Base-by-base conservation (phyloP, 1,140 invertebrate species). In the Drosophila cardini region DNA sequence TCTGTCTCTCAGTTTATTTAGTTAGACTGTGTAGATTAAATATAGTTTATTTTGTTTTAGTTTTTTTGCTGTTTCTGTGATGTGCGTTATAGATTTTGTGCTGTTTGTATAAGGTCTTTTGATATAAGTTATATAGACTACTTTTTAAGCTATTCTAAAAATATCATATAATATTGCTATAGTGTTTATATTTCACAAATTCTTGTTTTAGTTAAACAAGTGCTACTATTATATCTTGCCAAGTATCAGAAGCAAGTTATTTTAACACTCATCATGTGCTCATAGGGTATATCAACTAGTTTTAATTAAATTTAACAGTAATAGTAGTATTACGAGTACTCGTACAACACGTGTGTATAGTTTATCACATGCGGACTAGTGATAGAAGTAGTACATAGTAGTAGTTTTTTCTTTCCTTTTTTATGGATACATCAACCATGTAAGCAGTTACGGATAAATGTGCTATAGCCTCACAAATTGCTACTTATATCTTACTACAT, bases 111-210 rank as follows among this genome's bases (percentile, higher is more conserved):
- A 53, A 36, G 43, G 21, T 72, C 43, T 38, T 46, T 68, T 68
- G 55, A 73, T 72, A 57, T 58, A 63, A 15, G 15, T 60, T 26
- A 26, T 26, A 53, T 63, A n/a, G 40, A 15, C 18, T 68, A 34
- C 36, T n/a, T 36, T 68, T 68, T 42, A 38, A 26, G 40, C 38
- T 73, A 73, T 34, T 53, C 64, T 61, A 63, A 50, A 72, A 84
- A 75, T 86, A 85, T 85, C 82, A 86, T 64, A 61, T 81, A 85
- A 85, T 85, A 85, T 85, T 85, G 81, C 81, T 86, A 78, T 86
- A 75, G 69, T 86, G 80, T 79, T 45, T 53, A 45, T 64, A 50
- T 48, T 75, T 74, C 71, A 73, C 71, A 69, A 68, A 30, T 70
- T 74, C 52, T 70, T 56, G 13, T 53, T 42, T 15, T 42, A 57